These are phyloP conservation scores for Zaprionus lineosus DNA, from an alignment of 2,888 invertebrate genomes.

Conservation along the genomic window DNA sequence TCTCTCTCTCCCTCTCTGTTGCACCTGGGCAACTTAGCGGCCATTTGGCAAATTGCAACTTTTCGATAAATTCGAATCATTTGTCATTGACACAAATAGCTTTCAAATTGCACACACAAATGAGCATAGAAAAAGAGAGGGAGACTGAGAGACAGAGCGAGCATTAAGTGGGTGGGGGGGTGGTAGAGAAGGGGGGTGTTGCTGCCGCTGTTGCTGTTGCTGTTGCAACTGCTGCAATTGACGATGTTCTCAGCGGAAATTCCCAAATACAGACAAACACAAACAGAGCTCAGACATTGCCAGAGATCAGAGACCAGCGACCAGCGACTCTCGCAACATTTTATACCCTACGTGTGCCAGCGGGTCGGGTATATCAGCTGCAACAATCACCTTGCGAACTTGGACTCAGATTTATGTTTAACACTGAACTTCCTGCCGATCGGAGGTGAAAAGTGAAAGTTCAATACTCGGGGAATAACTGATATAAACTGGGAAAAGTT, in stretches of 20 bases:
- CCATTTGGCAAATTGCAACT: slow-evolving; percentile 73
- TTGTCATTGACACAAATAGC: slow-evolving; percentile 78
- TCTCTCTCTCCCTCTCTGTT: slow-evolving; percentile 22
- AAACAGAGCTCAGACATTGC: slow-evolving; percentile 27
- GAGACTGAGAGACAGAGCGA: background rate
- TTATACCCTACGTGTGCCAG: slow-evolving; percentile 1
- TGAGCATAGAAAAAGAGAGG: slow-evolving; percentile 22
- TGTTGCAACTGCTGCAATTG: slow-evolving; percentile 56
- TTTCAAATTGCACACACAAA: slow-evolving; percentile 73
- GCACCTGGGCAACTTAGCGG: slow-evolving; percentile 47
- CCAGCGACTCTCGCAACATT: slow-evolving; percentile 18
- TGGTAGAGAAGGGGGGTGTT: slow-evolving; percentile 11
- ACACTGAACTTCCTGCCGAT: too few species aligned
- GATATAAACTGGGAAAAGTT: too few species aligned
- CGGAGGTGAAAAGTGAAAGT: too few species aligned
- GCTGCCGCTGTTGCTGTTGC: slow-evolving; percentile 12
- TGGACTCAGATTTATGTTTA: too few species aligned
- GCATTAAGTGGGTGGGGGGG: background rate
- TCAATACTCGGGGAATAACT: too few species aligned
- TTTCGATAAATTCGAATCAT: slow-evolving; percentile 78
- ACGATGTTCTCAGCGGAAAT: slow-evolving; percentile 63
- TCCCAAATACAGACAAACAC: slow-evolving; percentile 53
- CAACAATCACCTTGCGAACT: background rate
- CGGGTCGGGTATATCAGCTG: slow-evolving; percentile 5
- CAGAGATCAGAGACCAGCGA: slow-evolving; percentile 38